phyloP scores from a whole-genome alignment of 2,888 invertebrate species.

The Gandaritis pyraliata region DNA sequence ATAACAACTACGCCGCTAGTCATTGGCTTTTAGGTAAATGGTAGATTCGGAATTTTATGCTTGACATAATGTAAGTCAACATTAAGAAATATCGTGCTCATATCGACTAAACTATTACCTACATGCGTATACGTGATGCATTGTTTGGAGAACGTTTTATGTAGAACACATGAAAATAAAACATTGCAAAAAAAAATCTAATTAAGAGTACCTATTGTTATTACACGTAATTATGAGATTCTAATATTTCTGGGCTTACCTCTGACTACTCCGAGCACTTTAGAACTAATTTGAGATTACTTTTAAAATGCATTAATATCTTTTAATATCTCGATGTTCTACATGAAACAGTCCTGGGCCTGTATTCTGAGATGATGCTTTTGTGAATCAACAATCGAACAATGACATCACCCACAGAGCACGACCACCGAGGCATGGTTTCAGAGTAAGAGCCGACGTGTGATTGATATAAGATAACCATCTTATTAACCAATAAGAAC shows the following conservation, averaged over 20 bases:
- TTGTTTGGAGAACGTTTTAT: constrained; percentile 43
- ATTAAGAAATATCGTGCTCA: constrained; percentile 48
- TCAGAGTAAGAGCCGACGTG: constrained; percentile 2
- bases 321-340: not conserved
- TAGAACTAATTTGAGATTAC: not conserved
- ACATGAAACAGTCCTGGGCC: constrained; percentile 43
- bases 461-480: constrained; percentile 47
- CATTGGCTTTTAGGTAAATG: constrained; percentile 46
- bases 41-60: constrained; percentile 40
- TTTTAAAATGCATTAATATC: no score
- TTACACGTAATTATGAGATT: no score
- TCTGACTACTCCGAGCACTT: no score
- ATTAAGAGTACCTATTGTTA: no score
- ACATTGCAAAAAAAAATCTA: no score
- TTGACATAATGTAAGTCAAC: constrained; percentile 44
- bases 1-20: constrained; percentile 44
- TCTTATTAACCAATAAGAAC: constrained; percentile 53
- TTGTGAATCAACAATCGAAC: no score
- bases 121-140: constrained; percentile 52
- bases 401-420: no score
- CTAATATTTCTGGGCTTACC: no score
- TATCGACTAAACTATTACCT: constrained; percentile 44
- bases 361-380: no score
- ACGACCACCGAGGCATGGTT: no score
- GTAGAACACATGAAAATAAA: constrained; percentile 14